These are phyloP conservation scores for Lutraria rhynchaena DNA, from an alignment of 1,140 invertebrate species.

Conservation along the genomic window DNA sequence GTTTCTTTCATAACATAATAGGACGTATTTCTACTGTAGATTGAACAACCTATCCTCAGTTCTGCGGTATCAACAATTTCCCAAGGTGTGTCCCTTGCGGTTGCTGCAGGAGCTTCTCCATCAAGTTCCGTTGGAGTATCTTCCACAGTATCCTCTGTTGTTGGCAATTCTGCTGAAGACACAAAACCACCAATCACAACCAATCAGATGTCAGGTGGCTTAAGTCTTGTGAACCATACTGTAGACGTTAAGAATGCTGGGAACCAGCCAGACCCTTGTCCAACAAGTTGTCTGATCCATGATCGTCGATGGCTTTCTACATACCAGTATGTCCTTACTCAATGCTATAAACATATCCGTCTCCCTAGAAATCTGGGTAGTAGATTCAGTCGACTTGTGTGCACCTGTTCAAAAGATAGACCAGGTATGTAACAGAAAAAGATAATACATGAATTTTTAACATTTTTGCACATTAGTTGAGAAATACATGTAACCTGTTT, in stretches of 20 bases:
- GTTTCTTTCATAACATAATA: no score
- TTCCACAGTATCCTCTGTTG: no score
- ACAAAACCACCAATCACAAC: no score
- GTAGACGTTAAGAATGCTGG: background rate
- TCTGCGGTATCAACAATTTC: no score
- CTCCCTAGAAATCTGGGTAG: conserved; percentile 13
- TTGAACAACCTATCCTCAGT: no score
- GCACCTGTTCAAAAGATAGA: conserved; percentile 13
- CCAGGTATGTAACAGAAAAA: conserved; percentile 35
- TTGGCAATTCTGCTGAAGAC: no score
- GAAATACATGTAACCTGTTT: no score
- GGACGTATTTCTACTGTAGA: no score
- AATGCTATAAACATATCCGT: conserved; percentile 20
- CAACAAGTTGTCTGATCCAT: conserved; percentile 32
- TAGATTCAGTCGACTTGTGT: conserved; percentile 25
- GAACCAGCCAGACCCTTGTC: conserved; percentile 13
- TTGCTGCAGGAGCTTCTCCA: no score
- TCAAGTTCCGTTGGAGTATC: background rate
- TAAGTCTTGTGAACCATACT: background rate
- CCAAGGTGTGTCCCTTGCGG: no score
- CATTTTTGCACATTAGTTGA: no score
- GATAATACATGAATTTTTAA: no score
- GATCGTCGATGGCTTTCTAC: conserved; percentile 38
- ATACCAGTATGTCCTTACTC: conserved; percentile 38
- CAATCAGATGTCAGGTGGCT: conserved; percentile 15